Conservation (phyloP, 2,888 invertebrate genomes). For the Calameuta filiformis region DNA sequence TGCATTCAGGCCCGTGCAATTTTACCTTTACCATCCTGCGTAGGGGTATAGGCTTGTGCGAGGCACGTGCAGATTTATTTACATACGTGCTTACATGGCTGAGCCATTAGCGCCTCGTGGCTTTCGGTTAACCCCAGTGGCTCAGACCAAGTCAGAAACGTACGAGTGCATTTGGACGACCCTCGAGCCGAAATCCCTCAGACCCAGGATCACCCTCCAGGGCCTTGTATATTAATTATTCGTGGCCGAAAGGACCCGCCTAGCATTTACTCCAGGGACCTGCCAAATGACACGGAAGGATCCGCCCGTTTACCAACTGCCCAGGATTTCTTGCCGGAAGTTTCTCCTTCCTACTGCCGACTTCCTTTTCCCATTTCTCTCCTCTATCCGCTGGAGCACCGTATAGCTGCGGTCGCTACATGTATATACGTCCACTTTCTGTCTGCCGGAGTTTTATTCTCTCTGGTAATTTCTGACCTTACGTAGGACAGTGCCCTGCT, state of each 20-base stretch:
- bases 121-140: conserved; percentile 34
- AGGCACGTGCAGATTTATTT: not conserved
- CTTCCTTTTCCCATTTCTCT: not conserved
- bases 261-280: not conserved
- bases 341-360: not conserved
- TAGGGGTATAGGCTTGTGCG: not conserved
- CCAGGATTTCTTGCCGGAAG: not conserved
- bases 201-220: conserved; percentile 49
- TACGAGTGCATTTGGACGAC: conserved; percentile 14
- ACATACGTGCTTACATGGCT: conserved; percentile 10
- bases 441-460: not conserved
- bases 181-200: conserved; percentile 31
- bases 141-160: not conserved
- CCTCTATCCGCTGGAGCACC: not conserved
- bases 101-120: conserved; percentile 38
- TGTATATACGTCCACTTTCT: not conserved
- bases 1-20: not conserved
- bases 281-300: not conserved
- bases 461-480: not conserved
- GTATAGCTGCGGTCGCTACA: not conserved
- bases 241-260: not conserved
- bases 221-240: conserved; percentile 59
- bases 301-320: not conserved
- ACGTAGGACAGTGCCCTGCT: not conserved
- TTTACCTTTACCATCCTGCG: not conserved